Base-by-base conservation (phyloP, 2,888 invertebrate genomes). In the Folsomia candida region DNA sequence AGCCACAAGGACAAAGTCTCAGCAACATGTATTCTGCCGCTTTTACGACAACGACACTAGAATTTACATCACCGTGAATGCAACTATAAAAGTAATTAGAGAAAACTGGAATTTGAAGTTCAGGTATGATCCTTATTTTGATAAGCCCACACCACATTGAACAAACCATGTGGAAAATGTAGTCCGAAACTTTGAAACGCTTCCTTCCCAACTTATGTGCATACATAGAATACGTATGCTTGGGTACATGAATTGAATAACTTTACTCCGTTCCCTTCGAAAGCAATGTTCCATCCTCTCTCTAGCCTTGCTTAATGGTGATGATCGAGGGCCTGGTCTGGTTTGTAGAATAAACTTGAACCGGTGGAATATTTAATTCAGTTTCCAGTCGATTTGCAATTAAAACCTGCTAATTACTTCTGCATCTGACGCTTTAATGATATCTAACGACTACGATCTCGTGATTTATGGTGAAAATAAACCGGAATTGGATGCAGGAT, bases 41-140 rank as follows among this genome's bases (percentile, higher is more conserved):
- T 75, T 78, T 67, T 80, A 80, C 66, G 78, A 80, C 67, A 78
- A 77, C 74, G 73, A 74, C 2, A 77, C 78, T 1, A 68, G 69
- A 67, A 73, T 73, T 11, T 79, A 77, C 61, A 69, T 70, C 14
- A 72, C 73, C 1, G 77, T 78, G 2, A 78, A 80, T 57, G 80
- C 78, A 60, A 75, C 71, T 22, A 81, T 82, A 68, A 79, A 81
- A 90, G 89, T 92, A 2, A 94, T 95, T 71, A 87, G 94, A 25
- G 95, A 95, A 83, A 94, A 95, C 82, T 95, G 95, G 95, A 94
- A 93, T 82, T 85, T 95, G 27, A 92, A 93, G 82, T 95, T 93
- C 79, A 80, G 79, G 78, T 79, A 72, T 65, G 60, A 11, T 37
- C 6, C 37, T n/a, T n/a, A n/a, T n/a, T n/a, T n/a, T n/a, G n/a